phyloP scores from a whole-genome alignment of 2,797 vertebrate genomes.

The Eutrigla gurnardus region DNA sequence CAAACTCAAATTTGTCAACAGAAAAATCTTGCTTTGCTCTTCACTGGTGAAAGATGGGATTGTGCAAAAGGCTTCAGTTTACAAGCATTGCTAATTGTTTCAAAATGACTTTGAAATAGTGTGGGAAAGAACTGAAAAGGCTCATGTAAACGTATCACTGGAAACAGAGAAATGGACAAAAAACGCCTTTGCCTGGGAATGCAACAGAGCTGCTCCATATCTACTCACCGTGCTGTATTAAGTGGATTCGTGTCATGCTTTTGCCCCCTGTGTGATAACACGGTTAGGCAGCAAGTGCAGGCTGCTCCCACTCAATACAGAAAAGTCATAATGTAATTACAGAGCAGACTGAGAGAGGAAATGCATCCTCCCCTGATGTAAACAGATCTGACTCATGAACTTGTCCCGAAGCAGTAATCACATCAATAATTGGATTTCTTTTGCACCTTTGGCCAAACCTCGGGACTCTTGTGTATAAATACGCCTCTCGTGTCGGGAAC shows the following conservation, averaged over 20 bases:
- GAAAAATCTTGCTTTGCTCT: neutral
- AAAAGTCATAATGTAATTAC: slow-evolving; percentile 72
- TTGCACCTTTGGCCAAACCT: slow-evolving; percentile 64
- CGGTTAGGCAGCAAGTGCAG: slow-evolving; percentile 52
- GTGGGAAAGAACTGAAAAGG: neutral
- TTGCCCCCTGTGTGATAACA: slow-evolving; percentile 53
- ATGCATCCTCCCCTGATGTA: slow-evolving; percentile 59
- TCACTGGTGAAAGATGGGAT: neutral
- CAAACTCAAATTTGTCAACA: neutral
- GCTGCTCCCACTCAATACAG: slow-evolving; percentile 63
- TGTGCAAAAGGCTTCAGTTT: neutral
- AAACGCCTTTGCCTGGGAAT: neutral
- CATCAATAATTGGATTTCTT: slow-evolving; percentile 70
- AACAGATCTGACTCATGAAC: slow-evolving; percentile 73
- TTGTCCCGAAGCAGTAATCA: slow-evolving; percentile 65
- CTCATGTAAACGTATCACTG: neutral
- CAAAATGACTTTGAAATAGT: neutral
- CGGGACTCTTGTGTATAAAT: slow-evolving; percentile 34
- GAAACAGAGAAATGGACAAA: neutral
- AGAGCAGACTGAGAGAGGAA: slow-evolving; percentile 55
- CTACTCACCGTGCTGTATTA: slow-evolving; percentile 20
- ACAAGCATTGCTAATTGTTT: neutral
- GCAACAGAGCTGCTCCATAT: neutral
- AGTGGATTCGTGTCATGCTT: slow-evolving; percentile 47
- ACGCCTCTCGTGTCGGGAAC: slow-evolving; percentile 4